Percentiles rank a stretch among this genome's conserved stretches.
phyloP scores from a whole-genome alignment of 2,113 vertebrate species.

The Suricata suricatta region DNA sequence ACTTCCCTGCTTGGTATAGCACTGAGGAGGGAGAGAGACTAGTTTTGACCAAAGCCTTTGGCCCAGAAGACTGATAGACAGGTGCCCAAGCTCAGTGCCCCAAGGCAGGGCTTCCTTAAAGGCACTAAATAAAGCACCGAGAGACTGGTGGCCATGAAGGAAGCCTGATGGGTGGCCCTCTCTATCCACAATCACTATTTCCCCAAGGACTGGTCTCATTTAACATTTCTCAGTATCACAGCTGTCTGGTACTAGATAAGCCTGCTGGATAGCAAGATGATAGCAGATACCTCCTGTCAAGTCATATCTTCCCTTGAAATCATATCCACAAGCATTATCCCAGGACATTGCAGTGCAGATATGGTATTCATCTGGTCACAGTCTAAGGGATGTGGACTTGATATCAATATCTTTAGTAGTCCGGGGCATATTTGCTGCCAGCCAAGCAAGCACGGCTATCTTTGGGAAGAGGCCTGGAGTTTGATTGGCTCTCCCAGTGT shows the following conservation, averaged over 20 bases:
- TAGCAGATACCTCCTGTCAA: background rate
- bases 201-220: background rate
- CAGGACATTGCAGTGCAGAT: slow-evolving; percentile 1
- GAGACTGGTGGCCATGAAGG: slow-evolving; percentile 37
- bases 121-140: slow-evolving; percentile 61
- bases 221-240: slow-evolving; percentile 21
- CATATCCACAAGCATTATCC: slow-evolving; percentile 36
- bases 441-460: background rate
- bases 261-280: slow-evolving; percentile 31
- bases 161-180: slow-evolving; percentile 13
- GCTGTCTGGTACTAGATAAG: background rate
- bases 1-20: slow-evolving; percentile 50
- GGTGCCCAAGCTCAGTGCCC: slow-evolving; percentile 2
- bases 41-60: slow-evolving; percentile 50
- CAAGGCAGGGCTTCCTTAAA: slow-evolving; percentile 44
- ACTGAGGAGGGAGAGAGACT: slow-evolving; percentile 22
- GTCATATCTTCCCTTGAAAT: slow-evolving; percentile 1
- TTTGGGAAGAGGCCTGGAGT: background rate
- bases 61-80: slow-evolving; percentile 17
- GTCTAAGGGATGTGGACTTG: background rate
- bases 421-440: background rate
- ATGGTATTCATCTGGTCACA: background rate
- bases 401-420: background rate
- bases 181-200: slow-evolving; percentile 33
- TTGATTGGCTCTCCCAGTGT: slow-evolving; percentile 1